Base-by-base conservation (phyloP, 2,888 invertebrate genomes). In the Melikaiella ostensackeni region DNA sequence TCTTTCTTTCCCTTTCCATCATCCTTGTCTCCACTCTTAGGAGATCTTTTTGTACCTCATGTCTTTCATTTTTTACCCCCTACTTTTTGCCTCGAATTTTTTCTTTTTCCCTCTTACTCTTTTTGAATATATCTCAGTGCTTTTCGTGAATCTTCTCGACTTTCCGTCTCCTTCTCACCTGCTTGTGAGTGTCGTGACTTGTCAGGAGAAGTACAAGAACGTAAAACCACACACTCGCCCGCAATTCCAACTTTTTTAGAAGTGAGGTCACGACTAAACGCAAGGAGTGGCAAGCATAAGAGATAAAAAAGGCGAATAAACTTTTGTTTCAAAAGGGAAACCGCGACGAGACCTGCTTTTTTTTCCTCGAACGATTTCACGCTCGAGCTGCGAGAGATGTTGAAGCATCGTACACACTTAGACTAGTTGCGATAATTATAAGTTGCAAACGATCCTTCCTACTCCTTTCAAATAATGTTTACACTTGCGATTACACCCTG, bases 181-280 rank as follows among this genome's bases (percentile, higher is more conserved):
- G 13, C 5, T 64, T 38, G 38, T 8, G 64, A 38, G 64, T 21
- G 24, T 46, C 27, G 42, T 66, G 66, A 66, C 66, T 4, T 19
- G 70, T 50, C 38, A 62, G 21, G n/a, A 55, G n/a, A 74, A 77
- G 70, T 76, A 73, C 74, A 80, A 77, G 80, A 80, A 80, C 76
- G 75, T 55, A 77, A 77, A 77, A 59, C 79, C 64, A 64, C 66
- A 64, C 74, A 70, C 70, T 76, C 35, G 66, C 62, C 21, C 75
- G 76, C 50, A 79, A 77, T 79, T 77, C 50, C 75, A 79, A 80
- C 75, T 80, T 80, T 79, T 55, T 66, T 62, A 75, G 50, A 74
- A 57, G 75, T 70, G 55, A 74, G 70, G 70, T 70, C 70, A 70
- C 70, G 70, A 70, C 70, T 70, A 50, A 66, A 70, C 70, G 70